These are phyloP conservation scores for Rhynchophorus ferrugineus DNA, from an alignment of 1,140 invertebrate genomes.

Conservation along the genomic window DNA sequence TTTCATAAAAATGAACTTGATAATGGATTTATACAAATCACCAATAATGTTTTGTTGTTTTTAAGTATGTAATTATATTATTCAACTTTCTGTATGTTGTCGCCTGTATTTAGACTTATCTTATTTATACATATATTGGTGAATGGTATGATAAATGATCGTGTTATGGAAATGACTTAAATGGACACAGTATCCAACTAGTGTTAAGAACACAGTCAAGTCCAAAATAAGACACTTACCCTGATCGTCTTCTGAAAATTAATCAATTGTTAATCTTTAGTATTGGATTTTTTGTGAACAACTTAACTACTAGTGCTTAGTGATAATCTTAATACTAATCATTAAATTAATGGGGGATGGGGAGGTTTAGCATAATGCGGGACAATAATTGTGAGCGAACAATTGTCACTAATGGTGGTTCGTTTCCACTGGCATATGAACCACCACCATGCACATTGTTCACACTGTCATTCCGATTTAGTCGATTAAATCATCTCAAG, in stretches of 20 bases:
- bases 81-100: not conserved
- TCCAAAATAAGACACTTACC: constrained; percentile 38
- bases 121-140: not conserved
- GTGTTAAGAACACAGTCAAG: constrained; percentile 23
- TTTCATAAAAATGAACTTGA: not conserved
- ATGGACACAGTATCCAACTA: not conserved
- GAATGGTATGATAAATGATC: not conserved
- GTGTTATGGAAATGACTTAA: not conserved
- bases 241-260: constrained; percentile 41
- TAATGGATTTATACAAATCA: too few relatives aligned
- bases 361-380: not conserved
- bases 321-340: not conserved
- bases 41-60: not conserved
- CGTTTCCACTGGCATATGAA: too few relatives aligned
- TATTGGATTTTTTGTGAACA: not conserved
- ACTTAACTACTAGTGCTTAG: constrained; percentile 6
- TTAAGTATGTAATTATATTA: not conserved
- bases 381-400: too few relatives aligned
- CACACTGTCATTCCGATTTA: too few relatives aligned
- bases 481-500: too few relatives aligned
- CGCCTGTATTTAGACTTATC: not conserved
- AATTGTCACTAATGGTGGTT: too few relatives aligned
- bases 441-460: too few relatives aligned
- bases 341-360: not conserved
- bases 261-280: constrained; percentile 23